Evolutionary conservation across 2,113 vertebrate genomes (phyloP).

Genomic region (Psilopogon haemacephalus): DNA sequence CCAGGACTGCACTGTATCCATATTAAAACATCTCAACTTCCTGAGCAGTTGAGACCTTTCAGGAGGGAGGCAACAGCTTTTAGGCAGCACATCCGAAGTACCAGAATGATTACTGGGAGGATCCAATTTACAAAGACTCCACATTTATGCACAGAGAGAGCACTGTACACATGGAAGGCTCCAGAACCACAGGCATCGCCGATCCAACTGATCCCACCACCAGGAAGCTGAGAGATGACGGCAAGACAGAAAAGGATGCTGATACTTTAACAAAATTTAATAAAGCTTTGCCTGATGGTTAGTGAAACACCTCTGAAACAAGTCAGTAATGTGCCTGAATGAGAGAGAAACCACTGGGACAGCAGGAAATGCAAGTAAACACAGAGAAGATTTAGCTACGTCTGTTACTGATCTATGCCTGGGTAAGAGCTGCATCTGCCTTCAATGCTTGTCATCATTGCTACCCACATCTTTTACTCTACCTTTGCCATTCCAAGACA

Average conservation of each 20-base stretch:
- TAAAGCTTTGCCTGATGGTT: background rate
- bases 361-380: background rate
- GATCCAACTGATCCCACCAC: rapidly evolving
- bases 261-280: background rate
- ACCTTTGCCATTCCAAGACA: background rate
- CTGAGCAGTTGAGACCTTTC: background rate
- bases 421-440: background rate
- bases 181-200: background rate
- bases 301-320: background rate
- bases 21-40: background rate
- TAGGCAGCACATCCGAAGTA: background rate
- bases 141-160: no score
- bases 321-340: background rate
- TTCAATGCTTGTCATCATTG: background rate
- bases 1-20: background rate
- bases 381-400: background rate
- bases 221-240: rapidly evolving
- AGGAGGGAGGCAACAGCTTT: background rate
- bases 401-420: background rate
- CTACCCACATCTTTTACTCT: background rate
- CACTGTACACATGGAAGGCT: rapidly evolving
- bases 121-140: rapidly evolving
- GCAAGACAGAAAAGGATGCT: background rate
- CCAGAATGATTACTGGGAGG: background rate
- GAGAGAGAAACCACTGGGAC: background rate